Evolutionary conservation across 92 coral and sea anemone species (phyloP), one percentile per base, ranked within the genome.

Genomic region (Epizoanthus rinbou): DNA sequence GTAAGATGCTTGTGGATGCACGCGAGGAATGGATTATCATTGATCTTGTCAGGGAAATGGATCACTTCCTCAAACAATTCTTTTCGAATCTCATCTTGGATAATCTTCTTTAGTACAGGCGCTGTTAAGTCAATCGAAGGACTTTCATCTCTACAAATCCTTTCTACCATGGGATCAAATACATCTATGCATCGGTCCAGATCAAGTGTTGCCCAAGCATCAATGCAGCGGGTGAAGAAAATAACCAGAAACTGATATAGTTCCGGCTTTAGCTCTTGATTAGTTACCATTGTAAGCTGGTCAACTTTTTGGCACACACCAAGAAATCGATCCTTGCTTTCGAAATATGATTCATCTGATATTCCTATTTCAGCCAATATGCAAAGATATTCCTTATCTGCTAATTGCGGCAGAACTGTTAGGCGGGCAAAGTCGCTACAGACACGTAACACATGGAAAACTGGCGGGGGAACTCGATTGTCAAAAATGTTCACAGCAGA

Each of bases 201-300:
- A 43, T 45, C 62, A 22, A 73, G 59, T 73, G 58, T 50, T n/a
- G 71, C 43, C 82, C 62, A 76, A 25, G 82, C 64, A 22, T 76
- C 81, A 18, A 73, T 13, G 28, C 79, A 73, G 21, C 63, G 79
- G 62, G 5, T 57, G 79, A 50, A 45, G 21, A 73, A 73, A 57
- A 22, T 13, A 31, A 60, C 41, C 37, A 57, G 63, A 45, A 73
- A 73, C 45, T 73, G 21, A 8, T 73, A 53, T 15, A 73, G 47
- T 1, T 3, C 2, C 8, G 35, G 72, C 72, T 67, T 33, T 0
- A 33, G 47, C 47, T 67, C 72, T 33, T 67, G n/a, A 41, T 15
- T 33, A 4, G 50, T 24, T 67, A 18, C 15, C 35, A 11, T 11
- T 37, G 50, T 22, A 67, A 67, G 72, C 47, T 33, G 17, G 43